A percentile compares a stretch with the other conserved stretches of the same genome.
Conservation (phyloP, 2,113 vertebrate species). For the Megaceryle torquata region DNA sequence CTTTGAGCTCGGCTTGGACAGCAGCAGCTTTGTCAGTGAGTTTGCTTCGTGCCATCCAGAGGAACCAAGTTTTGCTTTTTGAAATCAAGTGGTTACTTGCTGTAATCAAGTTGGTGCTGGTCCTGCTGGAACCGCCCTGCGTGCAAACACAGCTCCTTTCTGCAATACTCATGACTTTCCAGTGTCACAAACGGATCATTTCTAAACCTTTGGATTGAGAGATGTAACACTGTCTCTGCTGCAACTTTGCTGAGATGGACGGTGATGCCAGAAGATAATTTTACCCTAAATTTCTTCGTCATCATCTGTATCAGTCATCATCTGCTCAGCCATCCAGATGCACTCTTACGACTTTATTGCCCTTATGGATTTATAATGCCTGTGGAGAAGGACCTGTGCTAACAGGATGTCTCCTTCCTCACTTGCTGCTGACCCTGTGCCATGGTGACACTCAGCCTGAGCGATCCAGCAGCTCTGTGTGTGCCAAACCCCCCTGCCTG, state of each 20-base stretch:
- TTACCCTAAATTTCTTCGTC: background rate
- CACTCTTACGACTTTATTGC: background rate
- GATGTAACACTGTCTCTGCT: background rate
- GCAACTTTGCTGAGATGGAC: background rate
- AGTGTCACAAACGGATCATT: background rate
- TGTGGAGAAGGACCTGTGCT: background rate
- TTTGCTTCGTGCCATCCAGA: background rate
- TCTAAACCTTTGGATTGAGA: background rate
- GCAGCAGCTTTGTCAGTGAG: background rate
- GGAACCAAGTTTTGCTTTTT: background rate
- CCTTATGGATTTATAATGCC: background rate
- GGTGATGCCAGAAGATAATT: background rate
- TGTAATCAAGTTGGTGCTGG: background rate
- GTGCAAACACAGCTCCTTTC: background rate
- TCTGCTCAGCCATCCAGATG: fast-evolving
- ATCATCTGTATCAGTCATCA: background rate
- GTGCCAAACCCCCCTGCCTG: background rate
- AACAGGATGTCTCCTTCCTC: fast-evolving
- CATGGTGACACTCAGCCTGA: background rate
- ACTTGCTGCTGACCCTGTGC: fast-evolving
- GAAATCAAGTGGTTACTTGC: background rate
- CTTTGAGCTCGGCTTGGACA: background rate
- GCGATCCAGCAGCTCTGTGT: fast-evolving
- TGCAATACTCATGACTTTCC: background rate
- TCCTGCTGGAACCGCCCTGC: background rate